Base-by-base conservation (phyloP, 1,140 invertebrate genomes). In the Drosophila triauraria region DNA sequence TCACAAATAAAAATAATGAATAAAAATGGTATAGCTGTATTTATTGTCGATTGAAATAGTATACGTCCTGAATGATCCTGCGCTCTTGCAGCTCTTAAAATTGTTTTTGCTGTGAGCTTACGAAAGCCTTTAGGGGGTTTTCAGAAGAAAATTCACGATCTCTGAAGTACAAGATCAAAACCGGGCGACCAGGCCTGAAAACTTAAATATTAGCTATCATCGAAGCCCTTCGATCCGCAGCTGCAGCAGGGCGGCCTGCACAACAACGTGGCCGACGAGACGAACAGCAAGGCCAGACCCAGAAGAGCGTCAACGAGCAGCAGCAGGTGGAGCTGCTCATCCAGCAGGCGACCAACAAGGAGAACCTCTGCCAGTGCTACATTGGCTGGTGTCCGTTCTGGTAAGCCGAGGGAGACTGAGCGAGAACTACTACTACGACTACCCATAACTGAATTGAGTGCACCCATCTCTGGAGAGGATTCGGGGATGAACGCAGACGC, bases 321-420 rank as follows among this genome's bases (percentile, higher is more conserved):
- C 95, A 95, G 80, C 99, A 99, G 94, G 98, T 99, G 0, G 97
- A 99, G 83, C 93, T 99, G 64, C 94, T 99, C 8, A 99, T 99
- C 82, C 96, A 97, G 81, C 98, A 99, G 88, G 99, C 99, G n/a
- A 99, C 98, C 1, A 98, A 97, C 72, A 98, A 99, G 93, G 98
- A 99, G 93, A 99, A 99, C 94, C 95, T 99, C 51, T 99, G 99
- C 92, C 99, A 99, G 94, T 99, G 98, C 93, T 99, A 99, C 91
- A 99, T 99, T 90, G 99, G 99, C 35, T 93, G 92, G 92, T 93
- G 92, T 86, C 92, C 92, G 20, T 93, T 93, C 57, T 93, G 92
- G 92, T 93, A 78, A 71, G 30, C 38, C 23, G 2, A 20, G 12
- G 10, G 13, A 47, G 80, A 82, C 80, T 83, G 80, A 82, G 62